A percentile compares a stretch with the other conserved stretches of the same genome.
These are phyloP conservation scores for Hiodon alosoides DNA, from an alignment of 2,113 vertebrate species.

Conservation along the genomic window DNA sequence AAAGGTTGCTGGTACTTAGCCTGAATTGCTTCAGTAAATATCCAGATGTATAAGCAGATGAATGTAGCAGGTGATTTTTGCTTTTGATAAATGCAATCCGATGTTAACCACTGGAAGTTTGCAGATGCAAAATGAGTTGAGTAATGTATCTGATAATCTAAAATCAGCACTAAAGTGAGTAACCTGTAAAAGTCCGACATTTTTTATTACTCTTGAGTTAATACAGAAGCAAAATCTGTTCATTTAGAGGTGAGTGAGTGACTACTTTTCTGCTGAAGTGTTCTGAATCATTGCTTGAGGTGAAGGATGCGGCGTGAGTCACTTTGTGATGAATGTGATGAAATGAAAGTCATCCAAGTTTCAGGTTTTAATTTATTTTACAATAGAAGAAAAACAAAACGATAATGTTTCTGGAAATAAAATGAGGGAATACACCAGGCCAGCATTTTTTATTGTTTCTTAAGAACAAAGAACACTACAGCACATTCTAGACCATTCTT, in stretches of 20 bases:
- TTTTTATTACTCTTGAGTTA: slow-evolving; percentile 9
- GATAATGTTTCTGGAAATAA: background rate
- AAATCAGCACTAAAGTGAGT: background rate
- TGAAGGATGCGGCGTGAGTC: background rate
- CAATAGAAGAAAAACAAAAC: background rate
- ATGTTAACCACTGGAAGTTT: no score
- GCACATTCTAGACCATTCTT: background rate
- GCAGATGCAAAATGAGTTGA: background rate
- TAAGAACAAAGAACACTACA: no score
- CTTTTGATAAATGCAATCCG: no score
- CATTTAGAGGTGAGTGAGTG: slow-evolving; percentile 9
- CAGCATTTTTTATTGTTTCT: background rate
- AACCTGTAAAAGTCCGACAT: slow-evolving; percentile 8
- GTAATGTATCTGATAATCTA: background rate
- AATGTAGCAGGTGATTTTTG: no score
- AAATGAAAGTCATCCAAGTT: slow-evolving; percentile 7
- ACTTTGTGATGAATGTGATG: slow-evolving; percentile 5
- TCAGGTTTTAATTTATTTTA: background rate
- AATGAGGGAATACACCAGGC: background rate
- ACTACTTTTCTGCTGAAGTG: background rate
- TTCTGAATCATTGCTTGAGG: background rate
- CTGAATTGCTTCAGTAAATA: no score
- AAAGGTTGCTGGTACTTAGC: no score
- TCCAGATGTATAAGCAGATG: no score
- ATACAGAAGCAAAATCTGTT: slow-evolving; percentile 3